Base-by-base conservation (phyloP, 2,113 vertebrate species). In the Brachionichthys hirsutus region DNA sequence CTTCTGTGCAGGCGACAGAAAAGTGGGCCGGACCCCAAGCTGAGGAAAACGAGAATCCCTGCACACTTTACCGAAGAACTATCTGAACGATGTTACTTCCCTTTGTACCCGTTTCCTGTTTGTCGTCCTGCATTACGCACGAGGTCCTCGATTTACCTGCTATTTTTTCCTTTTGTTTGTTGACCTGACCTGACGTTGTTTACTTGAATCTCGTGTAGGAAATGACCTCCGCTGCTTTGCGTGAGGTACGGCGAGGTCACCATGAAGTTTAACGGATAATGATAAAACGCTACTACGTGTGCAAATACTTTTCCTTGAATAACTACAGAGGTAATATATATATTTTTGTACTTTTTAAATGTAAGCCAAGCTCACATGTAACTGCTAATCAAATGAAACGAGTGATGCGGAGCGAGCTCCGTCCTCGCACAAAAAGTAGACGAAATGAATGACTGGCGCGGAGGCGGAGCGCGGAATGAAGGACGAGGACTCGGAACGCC, bases 1-100 rank as follows among this genome's bases (percentile, higher is more conserved):
- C 87, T 83, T 90, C 91, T 92, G 87, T 89, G 88, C 87, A 54
- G 91, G 89, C 84, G 91, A 81, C 88, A 93, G 91, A 88, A 75
- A 65, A 49, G 62, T 84, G 90, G 92, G 90, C 89, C 82, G 92
- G 93, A 88, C 92, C 92, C 92, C 93, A 72, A 86, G 78, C 70
- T 18, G 14, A 88, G 67, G 83, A 73, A 83, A 83, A 88, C 67
- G 6, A 30, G 82, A 67, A 77, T 86, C 73, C 66, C 51, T 15
- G 9, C 54, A 15, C 42, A 66, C 55, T 67, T 59, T 51, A 54
- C 71, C 14, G 42, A 70, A 60, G 38, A 60, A 73, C 69, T 52
- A n/a, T n/a, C n/a, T n/a, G n/a, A n/a, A n/a, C n/a, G 4, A 54
- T 68, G 85, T 77, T 62, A 51, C 54, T 61, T 68, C 57, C 77